Base-by-base conservation (phyloP, 2,888 invertebrate species). In the Tipula vernalis region DNA sequence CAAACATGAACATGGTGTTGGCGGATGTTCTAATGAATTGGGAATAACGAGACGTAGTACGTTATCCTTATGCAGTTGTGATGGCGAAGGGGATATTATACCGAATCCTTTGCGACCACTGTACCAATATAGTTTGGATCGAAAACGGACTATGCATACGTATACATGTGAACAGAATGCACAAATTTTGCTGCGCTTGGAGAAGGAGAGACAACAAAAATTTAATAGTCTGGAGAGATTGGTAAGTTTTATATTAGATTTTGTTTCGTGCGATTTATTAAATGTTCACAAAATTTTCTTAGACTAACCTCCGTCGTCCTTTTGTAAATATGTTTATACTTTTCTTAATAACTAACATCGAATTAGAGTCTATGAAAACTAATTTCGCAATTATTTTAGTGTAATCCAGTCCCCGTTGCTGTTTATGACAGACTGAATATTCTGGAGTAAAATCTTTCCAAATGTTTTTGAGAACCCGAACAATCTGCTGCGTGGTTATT, bases 101-200 rank as follows among this genome's bases (percentile, higher is more conserved):
- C 91, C 91, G 87, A 90, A 91, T 89, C 91, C 91, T 5, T 89
- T 90, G 15, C 89, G 91, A 86, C 92, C 92, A 71, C 88, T 91
- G 15, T 91, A 91, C 88, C 92, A 93, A 88, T 92, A 91, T 88
- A 92, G 92, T 88, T 89, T 93, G 89, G 93, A 93, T 89, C 89
- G 91, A 12, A 90, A 91, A 57, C 90, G 90, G 87, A 91, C 90
- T 88, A 90, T 92, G 86, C 92, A 93, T 89, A 92, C 92, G 47
- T 92, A 92, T 89, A 91, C 91, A 87, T 93, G 92, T 89, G 93
- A 93, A 88, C 93, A 93, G 88, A 92, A 92, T 88, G 91, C 92
- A 88, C 91, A 92, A 89, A 91, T 92, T 88, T 90, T 92, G 88
- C 90, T 92, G 89, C 90, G 92, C 89, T 89, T 91, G 88, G 92